Conservation (phyloP, 2,888 invertebrate genomes). For the Eupeodes luniger region DNA sequence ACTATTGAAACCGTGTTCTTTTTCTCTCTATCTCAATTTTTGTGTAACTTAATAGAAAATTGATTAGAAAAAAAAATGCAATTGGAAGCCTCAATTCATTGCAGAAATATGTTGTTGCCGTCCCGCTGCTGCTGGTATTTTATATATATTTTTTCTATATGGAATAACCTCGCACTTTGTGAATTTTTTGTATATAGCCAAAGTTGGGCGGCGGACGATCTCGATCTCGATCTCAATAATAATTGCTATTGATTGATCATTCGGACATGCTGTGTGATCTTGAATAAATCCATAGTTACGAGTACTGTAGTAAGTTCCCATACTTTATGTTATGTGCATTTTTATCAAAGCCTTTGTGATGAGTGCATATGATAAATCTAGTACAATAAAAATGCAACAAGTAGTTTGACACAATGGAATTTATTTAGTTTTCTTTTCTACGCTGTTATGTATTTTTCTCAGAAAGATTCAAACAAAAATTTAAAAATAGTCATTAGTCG, state of each 20-base stretch:
- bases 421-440: slow-evolving; percentile 42
- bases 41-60: slow-evolving; percentile 46
- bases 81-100: slow-evolving; percentile 67
- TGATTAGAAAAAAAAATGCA: slow-evolving; percentile 63
- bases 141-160: slow-evolving; percentile 1
- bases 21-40: slow-evolving; percentile 20
- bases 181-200: slow-evolving; percentile 45
- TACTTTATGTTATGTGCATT: neutral
- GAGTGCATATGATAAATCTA: neutral
- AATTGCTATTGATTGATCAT: slow-evolving; percentile 68
- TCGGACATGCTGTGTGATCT: slow-evolving; percentile 64
- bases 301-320: slow-evolving; percentile 32
- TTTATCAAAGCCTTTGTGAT: neutral
- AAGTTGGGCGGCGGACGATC: slow-evolving; percentile 69
- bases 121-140: slow-evolving; percentile 14
- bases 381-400: neutral
- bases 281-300: slow-evolving; percentile 65
- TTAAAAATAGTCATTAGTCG: neutral
- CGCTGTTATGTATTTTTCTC: neutral
- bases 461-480: neutral
- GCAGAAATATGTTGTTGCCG: slow-evolving; percentile 58
- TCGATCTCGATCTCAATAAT: slow-evolving; percentile 36
- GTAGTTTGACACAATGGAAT: slow-evolving; percentile 49
- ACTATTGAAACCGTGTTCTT: slow-evolving; percentile 21
- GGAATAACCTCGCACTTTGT: slow-evolving; percentile 65